Conservation (phyloP, 2,113 vertebrate species). For the Octodon degus region DNA sequence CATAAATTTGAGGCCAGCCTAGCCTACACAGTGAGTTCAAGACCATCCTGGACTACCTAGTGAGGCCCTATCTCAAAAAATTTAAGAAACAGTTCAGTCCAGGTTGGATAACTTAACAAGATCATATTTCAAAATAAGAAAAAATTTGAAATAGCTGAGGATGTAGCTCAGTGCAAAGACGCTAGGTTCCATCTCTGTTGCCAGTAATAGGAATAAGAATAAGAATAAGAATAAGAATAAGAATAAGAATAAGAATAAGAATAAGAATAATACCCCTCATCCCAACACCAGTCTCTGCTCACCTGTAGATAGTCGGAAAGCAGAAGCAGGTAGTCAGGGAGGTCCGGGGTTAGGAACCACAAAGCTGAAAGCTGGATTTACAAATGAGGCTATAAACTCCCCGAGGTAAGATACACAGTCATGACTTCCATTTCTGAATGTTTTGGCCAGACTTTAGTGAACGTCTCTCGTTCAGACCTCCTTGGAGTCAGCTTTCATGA, state of each 20-base stretch:
- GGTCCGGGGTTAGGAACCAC: slow-evolving; percentile 8
- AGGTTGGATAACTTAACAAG: background rate
- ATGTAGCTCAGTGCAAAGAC: background rate
- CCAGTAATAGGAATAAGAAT: background rate
- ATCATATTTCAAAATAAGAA: background rate
- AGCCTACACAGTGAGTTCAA: no score
- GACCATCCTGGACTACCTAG: no score
- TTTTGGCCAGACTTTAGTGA: background rate
- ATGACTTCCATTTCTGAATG: background rate
- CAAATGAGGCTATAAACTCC: background rate
- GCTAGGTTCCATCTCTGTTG: background rate
- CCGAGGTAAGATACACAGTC: background rate
- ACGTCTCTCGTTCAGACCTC: background rate
- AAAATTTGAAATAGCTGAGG: background rate
- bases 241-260: no score
- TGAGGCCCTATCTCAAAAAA: no score
- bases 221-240: no score
- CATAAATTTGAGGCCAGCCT: no score
- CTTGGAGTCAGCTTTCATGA: background rate
- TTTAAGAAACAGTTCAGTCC: no score
- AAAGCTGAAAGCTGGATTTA: background rate
- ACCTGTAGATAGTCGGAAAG: background rate
- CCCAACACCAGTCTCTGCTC: background rate
- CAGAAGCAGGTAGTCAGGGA: background rate
- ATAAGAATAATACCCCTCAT: background rate